Evolutionary conservation across 2,113 vertebrate genomes (phyloP), one percentile per base, ranked within the genome.

Genomic region (Epinephelus moara): DNA sequence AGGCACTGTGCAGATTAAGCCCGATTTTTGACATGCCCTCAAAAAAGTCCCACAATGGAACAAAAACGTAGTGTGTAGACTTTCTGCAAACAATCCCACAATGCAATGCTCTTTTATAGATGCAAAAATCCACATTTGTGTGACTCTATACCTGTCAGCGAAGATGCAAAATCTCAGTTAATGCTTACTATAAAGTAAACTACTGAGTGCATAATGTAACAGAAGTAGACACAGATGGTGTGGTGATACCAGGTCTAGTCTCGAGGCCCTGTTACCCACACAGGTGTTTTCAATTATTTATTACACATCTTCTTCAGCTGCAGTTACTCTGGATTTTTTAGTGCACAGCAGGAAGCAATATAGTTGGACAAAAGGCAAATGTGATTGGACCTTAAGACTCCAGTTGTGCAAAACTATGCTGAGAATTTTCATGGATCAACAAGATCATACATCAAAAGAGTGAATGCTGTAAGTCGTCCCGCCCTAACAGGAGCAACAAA

Each of bases 401-500:
- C 40, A 61, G 11, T 17, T 50, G 25, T 49, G 33, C 50, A 0
- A 27, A 42, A 10, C 37, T 63, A 33, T 23, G 18, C 25, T 55
- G 21, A 57, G 13, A 33, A 55, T 70, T 47, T 45, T 50, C 0
- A 33, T 18, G 27, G 30, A 11, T 37, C 59, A 4, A 33, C 11
- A 12, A 61, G 17, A 33, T 37, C 4, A 19, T 40, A 13, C 7
- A 27, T 30, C n/a, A 53, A 49, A 55, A 79, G 17, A 67, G 13
- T 37, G 15, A 68, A 84, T 19, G 33, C 33, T 14, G 19, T 23
- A 40, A 64, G 23, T 21, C 66, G 62, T 78, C 64, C 62, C 57
- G 27, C 30, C 75, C 50, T 23, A 70, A 85, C 72, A 80, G 42
- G 56, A 56, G 52, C n/a, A 71, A 75, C 75, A 73, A 81, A 89